Conservation (phyloP, 2,113 vertebrate species). For the Mustela nigripes region DNA sequence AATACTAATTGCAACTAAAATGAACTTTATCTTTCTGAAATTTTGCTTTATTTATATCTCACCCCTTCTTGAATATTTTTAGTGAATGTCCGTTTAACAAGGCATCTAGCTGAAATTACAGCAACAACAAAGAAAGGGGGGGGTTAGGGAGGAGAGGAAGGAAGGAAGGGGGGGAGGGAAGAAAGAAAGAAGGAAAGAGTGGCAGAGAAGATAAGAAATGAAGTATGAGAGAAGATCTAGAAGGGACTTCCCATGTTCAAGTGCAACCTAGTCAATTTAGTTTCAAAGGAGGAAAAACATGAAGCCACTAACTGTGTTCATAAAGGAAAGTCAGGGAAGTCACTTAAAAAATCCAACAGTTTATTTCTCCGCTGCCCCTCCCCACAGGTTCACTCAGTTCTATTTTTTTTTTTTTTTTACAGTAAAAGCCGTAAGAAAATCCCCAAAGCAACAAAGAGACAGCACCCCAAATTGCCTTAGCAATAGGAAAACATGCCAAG, state of each 20-base stretch:
- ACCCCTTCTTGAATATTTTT: slow-evolving; percentile 18
- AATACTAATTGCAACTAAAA: slow-evolving; percentile 35
- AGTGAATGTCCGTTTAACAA: slow-evolving; percentile 23
- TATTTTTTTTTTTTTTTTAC: not conserved
- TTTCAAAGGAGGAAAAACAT: not conserved
- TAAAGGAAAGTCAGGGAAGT: not conserved
- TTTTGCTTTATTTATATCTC: not conserved
- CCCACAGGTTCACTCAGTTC: not conserved
- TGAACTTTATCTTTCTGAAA: not conserved
- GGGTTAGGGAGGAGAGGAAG: not conserved
- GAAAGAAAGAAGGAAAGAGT: not conserved
- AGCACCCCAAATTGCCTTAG: not conserved
- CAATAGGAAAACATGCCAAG: not conserved
- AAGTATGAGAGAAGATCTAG: not conserved
- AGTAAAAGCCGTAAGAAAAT: slow-evolving; percentile 33
- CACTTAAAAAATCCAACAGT: not conserved
- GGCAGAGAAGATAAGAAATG: not conserved
- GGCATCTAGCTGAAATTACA: not conserved
- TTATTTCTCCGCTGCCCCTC: not conserved
- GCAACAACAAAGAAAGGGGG: not conserved
- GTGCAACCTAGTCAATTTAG: not conserved
- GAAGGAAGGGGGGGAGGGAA: not conserved
- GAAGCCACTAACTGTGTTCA: not conserved
- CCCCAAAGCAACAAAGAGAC: not conserved
- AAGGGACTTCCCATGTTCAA: not conserved